These are phyloP conservation scores for Norana najaformis DNA, from an alignment of 2,888 invertebrate genomes.

Conservation along the genomic window DNA sequence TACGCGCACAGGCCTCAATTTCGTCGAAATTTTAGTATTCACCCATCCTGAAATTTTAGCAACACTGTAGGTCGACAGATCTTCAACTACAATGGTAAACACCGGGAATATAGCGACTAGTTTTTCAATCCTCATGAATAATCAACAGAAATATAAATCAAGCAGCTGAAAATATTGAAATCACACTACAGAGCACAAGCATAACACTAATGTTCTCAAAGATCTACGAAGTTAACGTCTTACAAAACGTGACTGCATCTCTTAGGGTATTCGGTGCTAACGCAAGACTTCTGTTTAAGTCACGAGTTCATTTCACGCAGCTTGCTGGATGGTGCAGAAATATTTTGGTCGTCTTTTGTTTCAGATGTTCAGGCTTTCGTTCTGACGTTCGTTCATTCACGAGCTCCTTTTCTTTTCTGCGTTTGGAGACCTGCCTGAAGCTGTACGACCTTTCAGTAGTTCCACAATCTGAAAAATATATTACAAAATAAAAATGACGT, in stretches of 20 bases:
- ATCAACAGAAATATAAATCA: background rate
- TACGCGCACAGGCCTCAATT: too few relatives aligned
- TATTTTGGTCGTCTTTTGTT: background rate
- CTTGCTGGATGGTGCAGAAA: background rate
- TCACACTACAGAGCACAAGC: background rate
- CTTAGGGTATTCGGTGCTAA: background rate
- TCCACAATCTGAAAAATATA: slow-evolving; percentile 17
- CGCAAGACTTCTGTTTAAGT: background rate
- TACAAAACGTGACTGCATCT: background rate
- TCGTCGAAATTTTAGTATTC: too few relatives aligned
- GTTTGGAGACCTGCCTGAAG: background rate
- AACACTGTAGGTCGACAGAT: background rate
- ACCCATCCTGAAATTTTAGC: background rate
- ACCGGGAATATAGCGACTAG: background rate
- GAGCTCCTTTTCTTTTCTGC: background rate
- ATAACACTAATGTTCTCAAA: background rate
- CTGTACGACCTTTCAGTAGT: background rate
- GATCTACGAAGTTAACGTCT: background rate
- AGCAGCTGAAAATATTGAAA: background rate
- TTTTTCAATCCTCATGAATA: background rate
- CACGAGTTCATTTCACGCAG: background rate
- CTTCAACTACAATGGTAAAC: background rate
- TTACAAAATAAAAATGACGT: background rate
- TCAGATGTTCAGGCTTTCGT: background rate
- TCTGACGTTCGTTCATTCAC: background rate